A percentile compares a stretch with the other conserved stretches of the same genome.
phyloP scores from a whole-genome alignment of 2,113 vertebrate species.

The Salvator merianae region DNA sequence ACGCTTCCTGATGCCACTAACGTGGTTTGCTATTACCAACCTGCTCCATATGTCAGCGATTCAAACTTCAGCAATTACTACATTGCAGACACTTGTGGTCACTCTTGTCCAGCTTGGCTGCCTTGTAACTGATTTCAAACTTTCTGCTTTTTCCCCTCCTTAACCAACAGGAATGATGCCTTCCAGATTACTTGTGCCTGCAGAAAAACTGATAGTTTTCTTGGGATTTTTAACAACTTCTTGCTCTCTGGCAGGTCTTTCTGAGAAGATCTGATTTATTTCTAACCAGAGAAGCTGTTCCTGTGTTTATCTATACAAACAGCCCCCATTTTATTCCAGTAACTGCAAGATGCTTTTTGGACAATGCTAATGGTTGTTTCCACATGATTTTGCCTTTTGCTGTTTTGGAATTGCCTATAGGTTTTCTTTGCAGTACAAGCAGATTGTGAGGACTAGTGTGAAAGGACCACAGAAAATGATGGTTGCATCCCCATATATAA shows the following conservation, averaged over 20 bases:
- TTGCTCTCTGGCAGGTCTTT: too few species aligned
- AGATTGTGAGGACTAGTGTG: neutral
- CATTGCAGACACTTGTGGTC: conserved; percentile 84
- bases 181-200: neutral
- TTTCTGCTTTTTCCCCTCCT: neutral
- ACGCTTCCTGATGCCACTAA: conserved; percentile 91
- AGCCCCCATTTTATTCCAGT: neutral
- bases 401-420: neutral
- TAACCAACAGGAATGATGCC: neutral
- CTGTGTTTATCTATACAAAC: neutral
- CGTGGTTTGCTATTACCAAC: conserved; percentile 98
- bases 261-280: neutral
- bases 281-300: neutral
- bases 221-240: neutral
- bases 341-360: neutral
- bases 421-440: neutral
- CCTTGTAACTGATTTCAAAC: conserved; percentile 86
- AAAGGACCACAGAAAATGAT: neutral
- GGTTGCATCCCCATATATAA: neutral
- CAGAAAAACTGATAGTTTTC: neutral
- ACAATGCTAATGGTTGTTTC: neutral
- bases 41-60: conserved; percentile 92
- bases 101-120: conserved; percentile 95
- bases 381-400: neutral
- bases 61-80: conserved; percentile 99